Percentiles rank a stretch among this genome's conserved stretches.
Evolutionary conservation across 2,888 invertebrate species (phyloP).

Genomic region (Drosophila mayaguana): DNA sequence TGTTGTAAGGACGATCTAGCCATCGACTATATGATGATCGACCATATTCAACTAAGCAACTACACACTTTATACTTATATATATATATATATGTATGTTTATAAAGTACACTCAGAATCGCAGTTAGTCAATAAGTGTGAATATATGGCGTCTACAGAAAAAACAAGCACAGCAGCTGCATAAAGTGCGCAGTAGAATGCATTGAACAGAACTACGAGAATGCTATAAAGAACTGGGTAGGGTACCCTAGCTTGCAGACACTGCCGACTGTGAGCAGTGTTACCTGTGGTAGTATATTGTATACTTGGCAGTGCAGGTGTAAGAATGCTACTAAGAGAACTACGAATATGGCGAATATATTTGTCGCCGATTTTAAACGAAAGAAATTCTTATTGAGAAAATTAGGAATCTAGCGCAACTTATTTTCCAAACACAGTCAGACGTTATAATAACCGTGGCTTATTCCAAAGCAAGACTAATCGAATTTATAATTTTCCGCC

Average conservation of each 20-base stretch:
- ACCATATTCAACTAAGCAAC: too few species aligned
- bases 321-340: neutral
- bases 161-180: slow-evolving; percentile 1
- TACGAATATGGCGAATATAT: neutral
- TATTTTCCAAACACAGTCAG: neutral
- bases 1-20: neutral
- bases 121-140: neutral
- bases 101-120: neutral
- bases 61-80: neutral
- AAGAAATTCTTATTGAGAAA: neutral
- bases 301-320: neutral
- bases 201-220: neutral
- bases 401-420: neutral
- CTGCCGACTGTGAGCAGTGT: neutral
- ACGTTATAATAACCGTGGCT: neutral
- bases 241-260: neutral
- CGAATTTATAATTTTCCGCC: neutral
- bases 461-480: neutral
- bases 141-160: neutral
- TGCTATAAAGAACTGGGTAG: neutral
- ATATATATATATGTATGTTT: neutral
- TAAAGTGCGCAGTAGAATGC: slow-evolving; percentile 3
- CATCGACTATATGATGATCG: neutral
- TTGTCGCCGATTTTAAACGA: neutral
- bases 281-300: neutral